Evolutionary conservation across 1,140 invertebrate species (phyloP).

Genomic region (Diabrotica virgifera): DNA sequence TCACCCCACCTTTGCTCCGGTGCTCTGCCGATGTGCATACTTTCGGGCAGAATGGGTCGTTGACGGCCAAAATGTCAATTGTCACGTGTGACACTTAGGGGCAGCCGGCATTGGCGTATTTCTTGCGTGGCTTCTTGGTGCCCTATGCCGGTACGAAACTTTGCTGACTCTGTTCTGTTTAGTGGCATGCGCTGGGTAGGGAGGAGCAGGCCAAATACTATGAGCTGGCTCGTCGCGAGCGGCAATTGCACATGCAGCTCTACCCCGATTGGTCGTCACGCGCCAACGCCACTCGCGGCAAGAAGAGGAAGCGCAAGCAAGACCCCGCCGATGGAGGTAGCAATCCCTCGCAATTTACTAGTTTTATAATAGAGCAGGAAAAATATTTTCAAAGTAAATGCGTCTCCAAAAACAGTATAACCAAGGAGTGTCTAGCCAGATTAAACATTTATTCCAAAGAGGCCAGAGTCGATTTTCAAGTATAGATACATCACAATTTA

Average conservation of each 20-base stretch:
- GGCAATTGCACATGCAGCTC: conserved; percentile 97
- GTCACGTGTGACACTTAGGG: conserved; percentile 15
- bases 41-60: conserved; percentile 42
- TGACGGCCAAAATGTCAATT: conserved; percentile 27
- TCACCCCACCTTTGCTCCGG: conserved; percentile 14
- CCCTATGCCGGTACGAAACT: conserved; percentile 41
- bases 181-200: conserved; percentile 98
- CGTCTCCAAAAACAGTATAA: too few species aligned
- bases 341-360: conserved; percentile 38
- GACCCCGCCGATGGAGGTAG: conserved; percentile 94
- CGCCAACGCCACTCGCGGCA: conserved; percentile 94
- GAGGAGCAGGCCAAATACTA: conserved; percentile 99
- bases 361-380: background rate
- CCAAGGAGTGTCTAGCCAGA: too few species aligned
- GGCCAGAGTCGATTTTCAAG: too few species aligned
- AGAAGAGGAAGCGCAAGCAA: conserved; percentile 99
- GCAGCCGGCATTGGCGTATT: conserved; percentile 36
- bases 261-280: conserved; percentile 99
- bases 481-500: too few species aligned
- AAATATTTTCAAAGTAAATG: too few species aligned
- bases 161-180: conserved; percentile 47
- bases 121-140: conserved; percentile 44
- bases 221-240: conserved; percentile 96
- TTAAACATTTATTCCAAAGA: too few species aligned
- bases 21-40: conserved; percentile 38